phyloP scores from a whole-genome alignment of 2,113 vertebrate species.

The Pardalotus punctatus region DNA sequence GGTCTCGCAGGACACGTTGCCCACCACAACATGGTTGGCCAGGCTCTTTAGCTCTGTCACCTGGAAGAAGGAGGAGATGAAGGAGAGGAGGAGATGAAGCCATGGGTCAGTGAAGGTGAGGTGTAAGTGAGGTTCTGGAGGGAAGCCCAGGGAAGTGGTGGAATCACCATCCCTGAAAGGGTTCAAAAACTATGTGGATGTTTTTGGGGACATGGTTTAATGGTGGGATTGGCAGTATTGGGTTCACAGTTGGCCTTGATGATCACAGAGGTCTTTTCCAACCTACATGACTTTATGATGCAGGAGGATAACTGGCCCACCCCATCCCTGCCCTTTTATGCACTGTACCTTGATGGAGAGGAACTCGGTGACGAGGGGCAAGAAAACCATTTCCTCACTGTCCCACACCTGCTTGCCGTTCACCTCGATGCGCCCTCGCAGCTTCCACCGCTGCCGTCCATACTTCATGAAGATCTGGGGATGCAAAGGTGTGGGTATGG shows the following conservation, averaged over 20 bases:
- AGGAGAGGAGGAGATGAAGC: not conserved
- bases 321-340: not conserved
- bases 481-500: not conserved
- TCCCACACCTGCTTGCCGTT: conserved; percentile 97
- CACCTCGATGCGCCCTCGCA: conserved; percentile 90
- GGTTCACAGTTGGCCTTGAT: not conserved
- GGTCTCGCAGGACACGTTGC: conserved; percentile 93
- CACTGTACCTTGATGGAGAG: conserved; percentile 90
- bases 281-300: not conserved
- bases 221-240: not conserved
- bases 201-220: not conserved
- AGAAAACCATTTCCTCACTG: conserved; percentile 91
- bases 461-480: conserved; percentile 94
- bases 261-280: not conserved
- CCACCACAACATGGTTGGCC: conserved; percentile 94
- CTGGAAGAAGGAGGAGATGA: conserved; percentile 61
- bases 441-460: conserved; percentile 93
- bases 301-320: not conserved
- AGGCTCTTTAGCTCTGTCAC: conserved; percentile 94
- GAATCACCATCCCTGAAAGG: not conserved
- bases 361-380: conserved; percentile 92
- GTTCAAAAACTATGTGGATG: not conserved
- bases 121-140: not conserved
- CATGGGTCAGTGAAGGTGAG: not conserved
- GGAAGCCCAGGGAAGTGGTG: not conserved